Conservation (phyloP, 2,113 vertebrate species). For the Enhydra lutris region DNA sequence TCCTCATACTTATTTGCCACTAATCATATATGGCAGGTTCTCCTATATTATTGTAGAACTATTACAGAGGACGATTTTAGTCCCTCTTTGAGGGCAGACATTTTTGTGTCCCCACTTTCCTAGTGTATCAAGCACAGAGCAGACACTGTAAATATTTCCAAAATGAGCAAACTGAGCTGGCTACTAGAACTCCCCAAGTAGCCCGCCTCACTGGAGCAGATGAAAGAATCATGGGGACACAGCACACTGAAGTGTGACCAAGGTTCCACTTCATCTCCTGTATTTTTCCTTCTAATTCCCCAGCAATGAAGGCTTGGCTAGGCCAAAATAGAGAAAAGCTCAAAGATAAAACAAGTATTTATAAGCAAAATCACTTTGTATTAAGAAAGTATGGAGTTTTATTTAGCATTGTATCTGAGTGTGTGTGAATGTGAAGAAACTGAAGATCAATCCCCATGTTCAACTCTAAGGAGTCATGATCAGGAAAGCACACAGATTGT, state of each 20-base stretch:
- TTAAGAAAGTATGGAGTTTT: slow-evolving; percentile 58
- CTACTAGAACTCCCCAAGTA: background rate
- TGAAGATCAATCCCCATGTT: slow-evolving; percentile 16
- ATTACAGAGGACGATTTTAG: background rate
- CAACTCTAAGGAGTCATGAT: background rate
- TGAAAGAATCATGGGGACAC: background rate
- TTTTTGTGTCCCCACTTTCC: background rate
- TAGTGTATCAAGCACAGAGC: background rate
- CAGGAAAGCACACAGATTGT: slow-evolving; percentile 37
- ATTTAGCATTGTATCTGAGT: slow-evolving; percentile 61
- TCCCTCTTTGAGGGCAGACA: background rate
- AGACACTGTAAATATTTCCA: background rate
- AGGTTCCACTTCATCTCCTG: background rate
- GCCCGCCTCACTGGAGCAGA: background rate
- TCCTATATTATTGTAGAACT: background rate
- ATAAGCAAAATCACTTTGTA: slow-evolving; percentile 51
- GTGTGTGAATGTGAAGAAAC: slow-evolving; percentile 53
- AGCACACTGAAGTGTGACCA: fast-evolving
- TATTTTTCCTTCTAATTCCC: slow-evolving; percentile 3
- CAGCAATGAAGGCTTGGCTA: background rate
- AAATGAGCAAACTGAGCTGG: background rate
- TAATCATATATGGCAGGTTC: background rate
- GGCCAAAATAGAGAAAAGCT: slow-evolving; percentile 3
- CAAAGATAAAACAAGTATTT: slow-evolving; percentile 27
- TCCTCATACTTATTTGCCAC: background rate